Conservation (phyloP, 2,888 invertebrate genomes). For the Psylliodes chrysocephalus region DNA sequence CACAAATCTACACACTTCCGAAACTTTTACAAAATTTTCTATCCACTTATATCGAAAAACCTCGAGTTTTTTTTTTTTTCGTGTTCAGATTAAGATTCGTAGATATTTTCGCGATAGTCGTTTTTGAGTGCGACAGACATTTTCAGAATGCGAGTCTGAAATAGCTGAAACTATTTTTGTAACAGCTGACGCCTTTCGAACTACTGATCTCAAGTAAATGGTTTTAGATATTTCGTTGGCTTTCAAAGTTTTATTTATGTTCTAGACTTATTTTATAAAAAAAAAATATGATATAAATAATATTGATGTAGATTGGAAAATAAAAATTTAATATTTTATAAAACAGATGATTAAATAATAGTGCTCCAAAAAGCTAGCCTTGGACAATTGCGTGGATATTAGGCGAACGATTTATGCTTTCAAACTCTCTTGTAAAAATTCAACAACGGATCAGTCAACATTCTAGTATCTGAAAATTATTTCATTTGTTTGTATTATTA, state of each 20-base stretch:
- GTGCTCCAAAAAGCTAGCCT: no score
- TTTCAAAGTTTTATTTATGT: conserved; percentile 29
- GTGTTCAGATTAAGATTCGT: background rate
- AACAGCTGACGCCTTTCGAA: conserved; percentile 41
- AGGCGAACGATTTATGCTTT: no score
- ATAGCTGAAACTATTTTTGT: conserved; percentile 53
- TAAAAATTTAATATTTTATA: no score
- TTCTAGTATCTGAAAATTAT: no score
- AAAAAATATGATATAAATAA: no score
- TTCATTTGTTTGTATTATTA: no score
- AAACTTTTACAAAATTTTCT: background rate
- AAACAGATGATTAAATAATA: no score
- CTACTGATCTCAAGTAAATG: conserved; percentile 37
- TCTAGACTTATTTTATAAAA: no score
- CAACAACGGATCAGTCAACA: no score
- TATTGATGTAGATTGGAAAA: no score
- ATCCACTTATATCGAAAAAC: background rate
- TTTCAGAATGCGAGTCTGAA: conserved; percentile 52
- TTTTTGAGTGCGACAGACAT: conserved; percentile 47
- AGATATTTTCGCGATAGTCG: conserved; percentile 45
- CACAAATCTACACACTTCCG: background rate
- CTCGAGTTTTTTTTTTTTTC: background rate
- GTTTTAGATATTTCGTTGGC: conserved; percentile 45
- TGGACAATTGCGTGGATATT: no score
- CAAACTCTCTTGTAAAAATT: no score